A percentile compares a stretch with the other conserved stretches of the same genome.
phyloP scores from a whole-genome alignment of 1,140 invertebrate genomes.

The Heliconius eleuchia region DNA sequence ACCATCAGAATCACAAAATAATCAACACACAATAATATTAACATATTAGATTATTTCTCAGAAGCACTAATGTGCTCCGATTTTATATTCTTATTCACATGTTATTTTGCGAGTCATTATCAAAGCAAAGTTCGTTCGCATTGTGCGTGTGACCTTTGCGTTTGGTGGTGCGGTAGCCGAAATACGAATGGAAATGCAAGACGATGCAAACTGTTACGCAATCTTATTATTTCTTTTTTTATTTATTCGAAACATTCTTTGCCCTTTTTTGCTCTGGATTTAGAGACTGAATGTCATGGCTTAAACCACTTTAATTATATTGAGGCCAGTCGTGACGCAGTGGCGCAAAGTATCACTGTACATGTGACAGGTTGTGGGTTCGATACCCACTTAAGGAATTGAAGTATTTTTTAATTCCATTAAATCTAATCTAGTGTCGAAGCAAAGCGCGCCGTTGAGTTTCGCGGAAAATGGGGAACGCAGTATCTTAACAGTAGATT shows the following conservation, averaged over 20 bases:
- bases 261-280: background rate
- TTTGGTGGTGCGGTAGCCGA: conserved; percentile 46
- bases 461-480: too few relatives aligned
- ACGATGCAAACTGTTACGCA: conserved; percentile 38
- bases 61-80: conserved; percentile 1
- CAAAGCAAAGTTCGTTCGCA: conserved; percentile 26
- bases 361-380: too few relatives aligned
- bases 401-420: too few relatives aligned
- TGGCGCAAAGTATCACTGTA: too few relatives aligned
- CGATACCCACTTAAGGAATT: too few relatives aligned
- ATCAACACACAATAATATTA: conserved; percentile 2
- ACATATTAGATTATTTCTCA: conserved; percentile 15
- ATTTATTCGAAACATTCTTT: conserved; percentile 33
- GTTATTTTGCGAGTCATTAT: conserved; percentile 33
- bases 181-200: conserved; percentile 49
- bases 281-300: background rate
- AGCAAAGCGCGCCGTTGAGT: too few relatives aligned
- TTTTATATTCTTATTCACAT: conserved; percentile 18
- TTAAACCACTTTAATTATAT: background rate
- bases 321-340: too few relatives aligned
- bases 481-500: too few relatives aligned
- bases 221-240: conserved; percentile 42
- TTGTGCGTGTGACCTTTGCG: conserved; percentile 34
- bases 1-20: background rate
- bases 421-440: too few relatives aligned